Percentiles rank a stretch among this genome's conserved stretches.
These are phyloP conservation scores for Antechinus stuartii DNA, from an alignment of 2,113 vertebrate genomes.

Conservation along the genomic window DNA sequence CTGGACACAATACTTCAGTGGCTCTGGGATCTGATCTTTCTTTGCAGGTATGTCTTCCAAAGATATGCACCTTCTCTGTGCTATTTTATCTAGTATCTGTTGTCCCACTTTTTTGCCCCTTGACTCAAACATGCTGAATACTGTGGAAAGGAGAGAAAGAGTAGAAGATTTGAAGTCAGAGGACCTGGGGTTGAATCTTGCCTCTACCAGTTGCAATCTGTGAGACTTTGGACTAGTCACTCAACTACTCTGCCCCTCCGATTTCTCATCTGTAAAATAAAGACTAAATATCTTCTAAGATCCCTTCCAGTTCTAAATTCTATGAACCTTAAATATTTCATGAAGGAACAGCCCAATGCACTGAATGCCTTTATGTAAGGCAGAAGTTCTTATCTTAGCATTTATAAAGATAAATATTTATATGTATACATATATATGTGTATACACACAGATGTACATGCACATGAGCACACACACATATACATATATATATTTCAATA, in stretches of 20 bases:
- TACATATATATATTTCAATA: too few relatives aligned
- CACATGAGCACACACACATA: too few relatives aligned
- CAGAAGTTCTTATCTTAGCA: not conserved
- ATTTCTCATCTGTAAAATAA: not conserved
- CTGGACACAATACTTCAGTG: not conserved
- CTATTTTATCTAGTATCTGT: not conserved
- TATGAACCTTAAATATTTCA: not conserved
- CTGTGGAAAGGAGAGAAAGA: not conserved
- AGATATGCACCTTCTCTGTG: not conserved
- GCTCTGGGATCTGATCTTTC: not conserved
- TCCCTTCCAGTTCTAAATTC: not conserved
- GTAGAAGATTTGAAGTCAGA: not conserved
- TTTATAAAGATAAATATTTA: not conserved
- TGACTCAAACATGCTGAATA: not conserved
- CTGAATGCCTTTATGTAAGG: not conserved
- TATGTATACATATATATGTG: not conserved
- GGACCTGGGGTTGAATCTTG: not conserved
- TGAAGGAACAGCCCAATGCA: not conserved
- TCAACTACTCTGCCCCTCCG: not conserved
- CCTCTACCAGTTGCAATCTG: not conserved
- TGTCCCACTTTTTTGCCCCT: not conserved
- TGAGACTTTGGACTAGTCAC: not conserved
- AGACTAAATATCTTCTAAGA: not conserved
- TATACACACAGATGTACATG: too few relatives aligned
- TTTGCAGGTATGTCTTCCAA: not conserved